phyloP scores from a whole-genome alignment of 2,113 vertebrate genomes.

The Cryptomyrus ogoouensis region DNA sequence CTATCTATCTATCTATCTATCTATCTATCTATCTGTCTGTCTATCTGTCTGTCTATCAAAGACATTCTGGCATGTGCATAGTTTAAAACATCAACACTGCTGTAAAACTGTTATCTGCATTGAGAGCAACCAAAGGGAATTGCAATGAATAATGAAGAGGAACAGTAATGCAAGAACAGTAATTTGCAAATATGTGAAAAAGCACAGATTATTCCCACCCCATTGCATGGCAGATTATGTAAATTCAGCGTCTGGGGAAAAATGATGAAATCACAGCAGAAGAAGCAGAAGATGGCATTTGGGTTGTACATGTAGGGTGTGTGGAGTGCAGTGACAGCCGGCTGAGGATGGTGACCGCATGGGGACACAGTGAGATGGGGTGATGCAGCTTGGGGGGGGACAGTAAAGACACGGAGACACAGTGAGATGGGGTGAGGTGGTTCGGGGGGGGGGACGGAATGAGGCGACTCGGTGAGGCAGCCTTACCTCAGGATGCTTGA shows the following conservation, averaged over 20 bases:
- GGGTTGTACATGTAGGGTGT: neutral
- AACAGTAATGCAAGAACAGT: neutral
- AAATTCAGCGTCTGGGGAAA: neutral
- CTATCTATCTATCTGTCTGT: neutral
- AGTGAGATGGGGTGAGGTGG: too few species aligned
- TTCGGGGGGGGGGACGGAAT: neutral
- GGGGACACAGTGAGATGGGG: neutral
- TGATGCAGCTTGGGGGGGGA: neutral
- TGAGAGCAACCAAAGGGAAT: neutral
- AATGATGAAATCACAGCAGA: neutral
- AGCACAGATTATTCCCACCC: neutral
- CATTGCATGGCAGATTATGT: constrained; percentile 6
- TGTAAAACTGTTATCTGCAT: neutral
- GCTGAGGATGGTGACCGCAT: neutral
- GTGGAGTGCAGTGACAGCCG: neutral
- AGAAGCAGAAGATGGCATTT: neutral
- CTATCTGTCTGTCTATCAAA: neutral
- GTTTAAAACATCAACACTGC: neutral
- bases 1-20: neutral
- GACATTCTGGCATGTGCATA: neutral
- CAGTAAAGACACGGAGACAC: too few species aligned
- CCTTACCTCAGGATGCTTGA: neutral
- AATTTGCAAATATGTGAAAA: constrained; percentile 4
- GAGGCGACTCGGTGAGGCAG: neutral
- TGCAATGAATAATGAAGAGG: neutral